A percentile compares a stretch with the other conserved stretches of the same genome.
Evolutionary conservation across 2,888 invertebrate genomes (phyloP).

Genomic region (Autographa gamma): DNA sequence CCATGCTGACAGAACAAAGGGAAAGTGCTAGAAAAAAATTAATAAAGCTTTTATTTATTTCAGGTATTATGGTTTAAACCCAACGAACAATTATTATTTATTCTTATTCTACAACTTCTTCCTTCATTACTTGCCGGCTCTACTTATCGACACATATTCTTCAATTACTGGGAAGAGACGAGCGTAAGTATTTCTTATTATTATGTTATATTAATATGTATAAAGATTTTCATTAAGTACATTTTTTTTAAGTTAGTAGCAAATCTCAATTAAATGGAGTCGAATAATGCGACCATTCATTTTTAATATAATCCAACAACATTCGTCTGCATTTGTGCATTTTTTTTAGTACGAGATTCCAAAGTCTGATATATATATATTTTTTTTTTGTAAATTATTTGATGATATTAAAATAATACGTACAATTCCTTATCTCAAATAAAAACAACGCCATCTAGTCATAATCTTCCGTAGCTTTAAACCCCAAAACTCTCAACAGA

Average conservation of each 20-base stretch:
- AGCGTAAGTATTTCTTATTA: constrained; percentile 80
- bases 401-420: too few species aligned
- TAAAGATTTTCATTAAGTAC: too few species aligned
- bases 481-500: background rate
- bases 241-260: too few species aligned
- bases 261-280: too few species aligned
- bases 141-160: constrained; percentile 88
- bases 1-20: too few species aligned
- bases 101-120: constrained; percentile 91
- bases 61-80: constrained; percentile 90
- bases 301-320: background rate
- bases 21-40: too few species aligned
- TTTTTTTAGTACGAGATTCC: background rate
- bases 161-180: constrained; percentile 89
- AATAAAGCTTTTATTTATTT: constrained; percentile 15
- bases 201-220: too few species aligned
- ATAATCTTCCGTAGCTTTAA: background rate
- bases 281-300: background rate
- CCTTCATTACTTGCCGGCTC: constrained; percentile 91
- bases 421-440: too few species aligned
- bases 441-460: background rate
- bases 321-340: background rate
- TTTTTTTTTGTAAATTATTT: too few species aligned
- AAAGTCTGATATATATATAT: too few species aligned
- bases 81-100: constrained; percentile 89